Conservation (phyloP, 2,888 invertebrate species). For the Drosophila anomalata region DNA sequence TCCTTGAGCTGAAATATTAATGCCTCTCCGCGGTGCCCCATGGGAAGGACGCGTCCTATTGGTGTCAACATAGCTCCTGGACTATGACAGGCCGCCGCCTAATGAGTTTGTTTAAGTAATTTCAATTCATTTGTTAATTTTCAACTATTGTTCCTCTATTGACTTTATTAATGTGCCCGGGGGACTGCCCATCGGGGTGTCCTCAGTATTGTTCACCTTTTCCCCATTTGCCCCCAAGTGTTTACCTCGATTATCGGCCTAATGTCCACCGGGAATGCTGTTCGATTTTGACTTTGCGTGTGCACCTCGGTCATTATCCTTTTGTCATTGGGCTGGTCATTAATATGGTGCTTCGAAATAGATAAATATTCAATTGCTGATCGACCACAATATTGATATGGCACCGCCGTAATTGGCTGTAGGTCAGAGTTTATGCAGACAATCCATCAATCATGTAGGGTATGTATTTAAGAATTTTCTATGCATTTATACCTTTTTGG, state of each 20-base stretch:
- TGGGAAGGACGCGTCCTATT: constrained; percentile 15
- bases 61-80: constrained; percentile 67
- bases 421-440: neutral
- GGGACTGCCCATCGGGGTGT: constrained; percentile 24
- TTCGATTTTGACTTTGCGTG: constrained; percentile 53
- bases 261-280: constrained; percentile 28
- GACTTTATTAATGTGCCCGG: constrained; percentile 66
- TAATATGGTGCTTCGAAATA: constrained; percentile 13
- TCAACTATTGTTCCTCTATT: constrained; percentile 75
- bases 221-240: constrained; percentile 3
- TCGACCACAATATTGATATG: constrained; percentile 29
- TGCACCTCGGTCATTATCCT: constrained; percentile 51
- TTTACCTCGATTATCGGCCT: constrained; percentile 27
- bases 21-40: constrained; percentile 33
- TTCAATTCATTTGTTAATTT: constrained; percentile 79
- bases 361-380: constrained; percentile 28
- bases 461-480: neutral
- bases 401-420: neutral
- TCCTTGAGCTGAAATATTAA: constrained; percentile 34
- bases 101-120: constrained; percentile 79
- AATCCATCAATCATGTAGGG: constrained; percentile 1
- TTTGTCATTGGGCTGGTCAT: constrained; percentile 53
- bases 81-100: constrained; percentile 56
- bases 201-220: constrained; percentile 2
- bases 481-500: no score